Percentiles rank a stretch among this genome's conserved stretches.
phyloP scores from a whole-genome alignment of 2,888 invertebrate genomes.

The Sarcophaga carnaria region DNA sequence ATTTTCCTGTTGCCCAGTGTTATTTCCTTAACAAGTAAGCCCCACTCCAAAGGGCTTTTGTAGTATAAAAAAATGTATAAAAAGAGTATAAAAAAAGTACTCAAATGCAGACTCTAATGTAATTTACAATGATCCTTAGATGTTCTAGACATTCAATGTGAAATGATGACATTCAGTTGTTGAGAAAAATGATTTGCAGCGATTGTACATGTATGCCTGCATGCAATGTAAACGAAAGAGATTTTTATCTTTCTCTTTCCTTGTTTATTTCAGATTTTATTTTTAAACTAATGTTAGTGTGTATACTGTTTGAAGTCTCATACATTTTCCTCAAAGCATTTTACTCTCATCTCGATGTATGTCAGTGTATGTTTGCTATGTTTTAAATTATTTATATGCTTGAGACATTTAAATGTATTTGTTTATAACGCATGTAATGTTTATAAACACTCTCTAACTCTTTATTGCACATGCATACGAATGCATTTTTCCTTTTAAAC shows the following conservation, averaged over 20 bases:
- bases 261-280: too few species aligned
- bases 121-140: conserved; percentile 58
- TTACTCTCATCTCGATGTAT: neutral
- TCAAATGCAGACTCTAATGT: conserved; percentile 64
- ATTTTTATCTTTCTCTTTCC: too few species aligned
- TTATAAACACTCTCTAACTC: neutral
- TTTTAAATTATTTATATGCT: conserved; percentile 9
- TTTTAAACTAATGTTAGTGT: too few species aligned
- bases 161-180: conserved; percentile 57
- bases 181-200: conserved; percentile 7
- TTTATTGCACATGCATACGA: neutral
- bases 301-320: neutral
- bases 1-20: too few species aligned
- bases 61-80: too few species aligned
- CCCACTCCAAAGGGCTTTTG: too few species aligned
- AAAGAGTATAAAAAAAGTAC: neutral
- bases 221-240: too few species aligned
- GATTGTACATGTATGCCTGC: neutral
- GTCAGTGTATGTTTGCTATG: neutral
- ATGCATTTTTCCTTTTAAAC: neutral
- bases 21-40: too few species aligned
- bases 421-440: conserved; percentile 4
- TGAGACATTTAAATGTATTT: conserved; percentile 34
- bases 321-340: neutral
- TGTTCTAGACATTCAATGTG: conserved; percentile 50